Percentiles rank a stretch among this genome's conserved stretches.
Conservation (phyloP, 2,113 vertebrate genomes). For the Calidris pygmaea region DNA sequence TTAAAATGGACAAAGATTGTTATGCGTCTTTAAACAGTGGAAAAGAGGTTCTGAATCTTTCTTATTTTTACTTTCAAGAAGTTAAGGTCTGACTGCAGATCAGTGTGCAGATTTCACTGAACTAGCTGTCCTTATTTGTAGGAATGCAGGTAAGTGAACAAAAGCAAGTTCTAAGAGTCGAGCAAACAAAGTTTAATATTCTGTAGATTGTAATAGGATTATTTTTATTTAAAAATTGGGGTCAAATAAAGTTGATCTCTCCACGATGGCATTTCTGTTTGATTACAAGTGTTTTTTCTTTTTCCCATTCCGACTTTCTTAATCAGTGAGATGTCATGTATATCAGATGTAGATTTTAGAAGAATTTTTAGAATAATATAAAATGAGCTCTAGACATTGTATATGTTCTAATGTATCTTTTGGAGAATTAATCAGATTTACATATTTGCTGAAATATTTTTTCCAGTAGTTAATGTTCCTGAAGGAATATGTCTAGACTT, state of each 20-base stretch:
- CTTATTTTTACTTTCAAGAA: background rate
- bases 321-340: background rate
- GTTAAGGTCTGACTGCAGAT: background rate
- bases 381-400: background rate
- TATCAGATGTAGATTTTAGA: background rate
- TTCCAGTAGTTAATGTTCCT: background rate
- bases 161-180: background rate
- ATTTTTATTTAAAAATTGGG: background rate
- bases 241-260: background rate
- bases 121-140: background rate
- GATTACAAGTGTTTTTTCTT: background rate
- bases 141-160: background rate
- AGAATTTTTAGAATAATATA: background rate
- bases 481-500: constrained; percentile 23
- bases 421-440: background rate
- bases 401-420: background rate
- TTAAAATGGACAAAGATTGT: background rate
- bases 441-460: background rate
- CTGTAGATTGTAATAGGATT: background rate
- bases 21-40: background rate
- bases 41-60: background rate
- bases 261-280: background rate
- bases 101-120: background rate
- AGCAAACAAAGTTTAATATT: background rate
- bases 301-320: background rate